Percentiles rank a stretch among this genome's conserved stretches.
These are phyloP conservation scores for Imbricaverruca yamaguchii DNA, from an alignment of 2,888 invertebrate species.

Conservation along the genomic window DNA sequence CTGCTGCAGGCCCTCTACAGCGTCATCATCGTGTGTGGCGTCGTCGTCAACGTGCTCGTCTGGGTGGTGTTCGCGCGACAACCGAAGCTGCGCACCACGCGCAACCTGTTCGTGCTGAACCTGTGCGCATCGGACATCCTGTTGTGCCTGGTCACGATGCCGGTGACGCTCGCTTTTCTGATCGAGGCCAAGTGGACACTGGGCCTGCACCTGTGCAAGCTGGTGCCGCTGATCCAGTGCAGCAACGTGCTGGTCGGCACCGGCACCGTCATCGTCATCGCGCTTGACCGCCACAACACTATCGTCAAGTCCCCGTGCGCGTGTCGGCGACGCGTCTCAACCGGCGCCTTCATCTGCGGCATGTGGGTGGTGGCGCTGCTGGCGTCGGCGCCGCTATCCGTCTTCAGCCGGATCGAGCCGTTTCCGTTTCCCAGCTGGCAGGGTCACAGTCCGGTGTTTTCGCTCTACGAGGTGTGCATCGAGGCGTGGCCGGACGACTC, in stretches of 20 bases:
- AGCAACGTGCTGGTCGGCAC: slow-evolving; percentile 54
- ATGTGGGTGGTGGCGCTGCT: slow-evolving; percentile 47
- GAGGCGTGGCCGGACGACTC: slow-evolving; percentile 41
- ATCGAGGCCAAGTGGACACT: slow-evolving; percentile 49
- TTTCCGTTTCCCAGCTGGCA: slow-evolving; percentile 33
- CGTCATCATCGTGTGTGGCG: slow-evolving; percentile 39
- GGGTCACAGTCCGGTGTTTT: slow-evolving; percentile 35
- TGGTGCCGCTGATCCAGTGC: slow-evolving; percentile 51
- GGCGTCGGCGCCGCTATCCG: slow-evolving; percentile 44
- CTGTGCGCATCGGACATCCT: slow-evolving; percentile 52
- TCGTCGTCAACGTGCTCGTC: slow-evolving; percentile 40
- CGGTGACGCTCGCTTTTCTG: slow-evolving; percentile 50
- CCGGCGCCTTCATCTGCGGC: slow-evolving; percentile 43
- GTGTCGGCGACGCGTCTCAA: slow-evolving; percentile 31
- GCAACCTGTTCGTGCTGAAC: slow-evolving; percentile 52
- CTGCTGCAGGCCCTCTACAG: slow-evolving; percentile 39
- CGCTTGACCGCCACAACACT: slow-evolving; percentile 43
- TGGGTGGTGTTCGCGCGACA: slow-evolving; percentile 40
- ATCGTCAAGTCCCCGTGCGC: slow-evolving; percentile 44
- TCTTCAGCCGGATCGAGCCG: slow-evolving; percentile 41
- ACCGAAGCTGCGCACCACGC: slow-evolving; percentile 36
- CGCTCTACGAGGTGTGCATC: slow-evolving; percentile 42
- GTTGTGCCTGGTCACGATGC: slow-evolving; percentile 53
- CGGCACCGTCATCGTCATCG: slow-evolving; percentile 53
- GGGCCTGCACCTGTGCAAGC: slow-evolving; percentile 51